Conservation (phyloP, 1,140 invertebrate species). For the Pachypeltis micranthus region DNA sequence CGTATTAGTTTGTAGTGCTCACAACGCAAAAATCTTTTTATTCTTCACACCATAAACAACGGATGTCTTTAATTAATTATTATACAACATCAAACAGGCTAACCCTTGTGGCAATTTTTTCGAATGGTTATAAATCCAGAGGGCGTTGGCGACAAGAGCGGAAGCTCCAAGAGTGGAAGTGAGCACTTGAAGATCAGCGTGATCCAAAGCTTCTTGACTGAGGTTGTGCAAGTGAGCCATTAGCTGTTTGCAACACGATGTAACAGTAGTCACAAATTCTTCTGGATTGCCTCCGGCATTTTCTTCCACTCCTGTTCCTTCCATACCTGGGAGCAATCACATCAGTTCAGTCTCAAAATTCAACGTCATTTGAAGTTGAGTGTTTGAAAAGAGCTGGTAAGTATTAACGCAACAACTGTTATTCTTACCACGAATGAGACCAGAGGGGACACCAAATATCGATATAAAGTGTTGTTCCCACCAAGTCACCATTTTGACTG, state of each 20-base stretch:
- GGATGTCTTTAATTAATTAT: too few relatives aligned
- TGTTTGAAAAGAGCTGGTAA: neutral
- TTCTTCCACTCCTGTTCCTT: neutral
- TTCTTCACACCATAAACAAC: too few relatives aligned
- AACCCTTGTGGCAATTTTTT: conserved; percentile 19
- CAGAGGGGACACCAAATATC: conserved; percentile 42
- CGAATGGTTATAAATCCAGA: conserved; percentile 55
- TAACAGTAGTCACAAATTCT: conserved; percentile 53
- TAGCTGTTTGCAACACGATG: conserved; percentile 54
- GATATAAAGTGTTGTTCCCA: conserved; percentile 55
- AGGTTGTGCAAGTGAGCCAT: conserved; percentile 62
- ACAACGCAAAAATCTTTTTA: too few relatives aligned
- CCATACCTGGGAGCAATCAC: conserved; percentile 8
- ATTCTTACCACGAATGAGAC: conserved; percentile 32
- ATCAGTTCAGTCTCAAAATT: too few relatives aligned
- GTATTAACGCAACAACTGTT: neutral
- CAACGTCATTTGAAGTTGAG: too few relatives aligned
- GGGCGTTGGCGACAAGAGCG: conserved; percentile 57
- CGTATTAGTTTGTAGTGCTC: too few relatives aligned
- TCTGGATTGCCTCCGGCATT: conserved; percentile 44
- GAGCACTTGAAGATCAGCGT: conserved; percentile 53
- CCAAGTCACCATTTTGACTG: conserved; percentile 65
- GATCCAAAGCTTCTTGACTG: conserved; percentile 66
- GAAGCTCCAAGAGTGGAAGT: conserved; percentile 65
- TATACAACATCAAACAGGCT: too few relatives aligned